Percentiles rank a stretch among this genome's conserved stretches.
Conservation (phyloP, 2,113 vertebrate species). For the Zapus hudsonius region DNA sequence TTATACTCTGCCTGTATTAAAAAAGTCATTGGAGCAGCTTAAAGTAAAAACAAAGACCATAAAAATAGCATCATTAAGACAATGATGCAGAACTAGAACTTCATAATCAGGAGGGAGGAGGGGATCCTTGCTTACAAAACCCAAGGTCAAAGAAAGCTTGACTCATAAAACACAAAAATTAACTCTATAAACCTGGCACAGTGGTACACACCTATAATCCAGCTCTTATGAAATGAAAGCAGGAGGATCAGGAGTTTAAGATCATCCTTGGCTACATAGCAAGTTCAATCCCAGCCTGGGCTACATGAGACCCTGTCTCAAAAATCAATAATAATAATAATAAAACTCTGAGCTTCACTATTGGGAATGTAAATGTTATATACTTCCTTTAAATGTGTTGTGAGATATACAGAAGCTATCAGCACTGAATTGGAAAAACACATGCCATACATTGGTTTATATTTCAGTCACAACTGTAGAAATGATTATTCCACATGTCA, state of each 20-base stretch:
- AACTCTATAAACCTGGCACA: neutral
- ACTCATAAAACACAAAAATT: neutral
- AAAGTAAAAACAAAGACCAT: constrained; percentile 38
- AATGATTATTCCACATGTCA: neutral
- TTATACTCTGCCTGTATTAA: constrained; percentile 58
- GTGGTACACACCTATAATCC: neutral
- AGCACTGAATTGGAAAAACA: neutral
- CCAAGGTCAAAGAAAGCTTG: neutral
- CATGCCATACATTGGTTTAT: neutral
- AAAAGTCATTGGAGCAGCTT: constrained; percentile 8
- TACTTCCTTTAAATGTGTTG: neutral
- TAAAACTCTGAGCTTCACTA: neutral
- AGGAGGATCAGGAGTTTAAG: neutral
- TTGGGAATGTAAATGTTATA: neutral
- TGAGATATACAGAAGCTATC: neutral
- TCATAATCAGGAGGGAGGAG: neutral
- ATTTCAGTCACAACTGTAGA: constrained; percentile 25
- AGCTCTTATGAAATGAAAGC: neutral
- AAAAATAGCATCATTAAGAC: constrained; percentile 51
- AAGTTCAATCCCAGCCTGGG: neutral
- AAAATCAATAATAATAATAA: neutral
- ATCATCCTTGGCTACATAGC: no score
- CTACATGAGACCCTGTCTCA: neutral
- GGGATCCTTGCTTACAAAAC: constrained; percentile 34
- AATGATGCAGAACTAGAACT: constrained; percentile 4